A percentile compares a stretch with the other conserved stretches of the same genome.
These are phyloP conservation scores for Cyprinodon tularosa DNA, from an alignment of 2,113 vertebrate species.

Conservation along the genomic window DNA sequence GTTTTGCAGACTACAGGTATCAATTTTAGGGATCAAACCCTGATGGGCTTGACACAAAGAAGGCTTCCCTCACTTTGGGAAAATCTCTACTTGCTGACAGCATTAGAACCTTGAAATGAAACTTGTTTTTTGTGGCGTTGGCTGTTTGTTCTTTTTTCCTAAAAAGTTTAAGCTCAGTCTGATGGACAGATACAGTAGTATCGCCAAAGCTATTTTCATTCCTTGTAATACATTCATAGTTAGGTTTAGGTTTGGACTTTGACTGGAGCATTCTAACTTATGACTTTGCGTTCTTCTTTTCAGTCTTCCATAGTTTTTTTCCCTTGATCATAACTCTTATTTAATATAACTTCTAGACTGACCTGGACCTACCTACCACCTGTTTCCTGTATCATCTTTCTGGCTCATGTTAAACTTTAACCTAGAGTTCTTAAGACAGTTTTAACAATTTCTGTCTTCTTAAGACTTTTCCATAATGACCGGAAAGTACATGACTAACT, in stretches of 20 bases:
- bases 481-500: background rate
- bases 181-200: background rate
- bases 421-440: background rate
- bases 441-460: background rate
- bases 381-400: background rate
- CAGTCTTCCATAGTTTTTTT: background rate
- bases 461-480: background rate
- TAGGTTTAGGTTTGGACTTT: background rate
- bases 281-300: too few relatives aligned
- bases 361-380: background rate
- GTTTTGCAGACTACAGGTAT: conserved; percentile 33
- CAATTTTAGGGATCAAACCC: conserved; percentile 20
- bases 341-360: background rate
- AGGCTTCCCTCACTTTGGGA: conserved; percentile 8
- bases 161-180: background rate
- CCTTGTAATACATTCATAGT: background rate
- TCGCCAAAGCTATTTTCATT: background rate
- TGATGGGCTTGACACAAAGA: conserved; percentile 5
- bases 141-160: conserved; percentile 12
- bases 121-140: conserved; percentile 20
- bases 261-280: background rate
- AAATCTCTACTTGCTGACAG: conserved; percentile 12
- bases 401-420: background rate
- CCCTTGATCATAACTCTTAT: too few relatives aligned
- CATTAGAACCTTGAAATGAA: conserved; percentile 23